A percentile compares a stretch with the other conserved stretches of the same genome.
Conservation (phyloP, 2,113 vertebrate genomes). For the Xiphophorus maculatus region DNA sequence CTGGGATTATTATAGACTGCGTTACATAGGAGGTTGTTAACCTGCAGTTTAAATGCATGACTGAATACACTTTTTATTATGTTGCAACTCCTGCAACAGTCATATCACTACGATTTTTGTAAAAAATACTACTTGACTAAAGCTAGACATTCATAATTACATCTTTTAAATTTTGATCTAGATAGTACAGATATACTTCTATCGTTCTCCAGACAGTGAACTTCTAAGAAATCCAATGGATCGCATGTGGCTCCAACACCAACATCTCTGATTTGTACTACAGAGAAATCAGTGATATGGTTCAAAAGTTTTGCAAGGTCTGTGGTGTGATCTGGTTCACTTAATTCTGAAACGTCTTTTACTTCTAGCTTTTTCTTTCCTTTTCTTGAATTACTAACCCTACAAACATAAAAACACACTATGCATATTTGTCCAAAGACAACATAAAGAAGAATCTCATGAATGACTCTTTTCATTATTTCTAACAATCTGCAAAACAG, state of each 20-base stretch:
- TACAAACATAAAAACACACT: not conserved
- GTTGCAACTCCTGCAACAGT: not conserved
- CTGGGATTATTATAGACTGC: constrained; percentile 28
- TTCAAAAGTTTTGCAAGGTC: not conserved
- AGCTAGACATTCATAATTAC: not conserved
- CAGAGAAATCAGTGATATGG: not conserved
- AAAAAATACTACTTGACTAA: not conserved
- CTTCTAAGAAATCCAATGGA: not conserved
- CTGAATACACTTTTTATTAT: not conserved
- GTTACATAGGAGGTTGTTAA: not conserved
- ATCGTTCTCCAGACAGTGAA: not conserved
- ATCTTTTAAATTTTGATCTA: not conserved
- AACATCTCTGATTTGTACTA: not conserved
- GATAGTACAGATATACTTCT: not conserved
- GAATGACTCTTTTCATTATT: no score
- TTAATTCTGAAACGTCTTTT: no score
- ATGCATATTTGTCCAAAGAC: no score
- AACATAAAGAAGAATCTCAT: no score
- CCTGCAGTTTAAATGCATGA: not conserved
- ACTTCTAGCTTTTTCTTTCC: no score
- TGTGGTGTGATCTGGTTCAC: no score
- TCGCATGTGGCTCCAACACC: not conserved
- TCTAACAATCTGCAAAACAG: no score
- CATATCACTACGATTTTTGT: not conserved
- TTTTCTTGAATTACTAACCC: not conserved